Conservation (phyloP, 2,888 invertebrate genomes). For the Polydesmus complanatus region DNA sequence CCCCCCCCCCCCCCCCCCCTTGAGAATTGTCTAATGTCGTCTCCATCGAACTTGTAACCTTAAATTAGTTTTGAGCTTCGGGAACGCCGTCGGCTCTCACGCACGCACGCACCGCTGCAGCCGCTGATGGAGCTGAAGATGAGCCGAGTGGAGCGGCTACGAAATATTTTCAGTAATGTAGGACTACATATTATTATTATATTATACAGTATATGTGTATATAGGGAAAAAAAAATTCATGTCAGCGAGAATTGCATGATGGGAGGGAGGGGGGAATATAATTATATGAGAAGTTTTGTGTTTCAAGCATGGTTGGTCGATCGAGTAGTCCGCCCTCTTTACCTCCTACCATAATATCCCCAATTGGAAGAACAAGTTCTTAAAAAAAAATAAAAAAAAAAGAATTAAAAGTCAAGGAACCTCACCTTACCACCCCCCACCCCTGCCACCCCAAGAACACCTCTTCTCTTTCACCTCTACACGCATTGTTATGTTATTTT, state of each 20-base stretch:
- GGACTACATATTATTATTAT: too few species aligned
- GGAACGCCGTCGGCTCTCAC: background rate
- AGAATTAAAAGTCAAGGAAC: background rate
- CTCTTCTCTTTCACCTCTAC: background rate
- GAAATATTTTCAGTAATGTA: too few species aligned
- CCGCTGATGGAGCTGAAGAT: too few species aligned
- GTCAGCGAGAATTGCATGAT: background rate
- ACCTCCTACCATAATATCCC: background rate
- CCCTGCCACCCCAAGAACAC: too few species aligned
- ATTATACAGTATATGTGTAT: too few species aligned
- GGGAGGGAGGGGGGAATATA: too few species aligned
- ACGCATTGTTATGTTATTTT: background rate
- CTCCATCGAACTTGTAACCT: background rate
- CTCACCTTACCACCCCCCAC: too few species aligned
- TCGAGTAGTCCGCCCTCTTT: conserved; percentile 25
- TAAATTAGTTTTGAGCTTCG: background rate
- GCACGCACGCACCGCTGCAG: too few species aligned
- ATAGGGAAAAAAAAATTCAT: too few species aligned
- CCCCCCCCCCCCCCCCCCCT: too few species aligned
- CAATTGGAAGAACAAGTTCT: background rate
- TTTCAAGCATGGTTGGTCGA: background rate
- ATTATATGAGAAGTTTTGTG: background rate
- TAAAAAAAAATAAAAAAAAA: background rate
- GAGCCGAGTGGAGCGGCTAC: too few species aligned
- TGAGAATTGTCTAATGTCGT: background rate